Evolutionary conservation across 2,888 invertebrate genomes (phyloP), one percentile per base, ranked within the genome.

Genomic region (Drosophila emarginata): DNA sequence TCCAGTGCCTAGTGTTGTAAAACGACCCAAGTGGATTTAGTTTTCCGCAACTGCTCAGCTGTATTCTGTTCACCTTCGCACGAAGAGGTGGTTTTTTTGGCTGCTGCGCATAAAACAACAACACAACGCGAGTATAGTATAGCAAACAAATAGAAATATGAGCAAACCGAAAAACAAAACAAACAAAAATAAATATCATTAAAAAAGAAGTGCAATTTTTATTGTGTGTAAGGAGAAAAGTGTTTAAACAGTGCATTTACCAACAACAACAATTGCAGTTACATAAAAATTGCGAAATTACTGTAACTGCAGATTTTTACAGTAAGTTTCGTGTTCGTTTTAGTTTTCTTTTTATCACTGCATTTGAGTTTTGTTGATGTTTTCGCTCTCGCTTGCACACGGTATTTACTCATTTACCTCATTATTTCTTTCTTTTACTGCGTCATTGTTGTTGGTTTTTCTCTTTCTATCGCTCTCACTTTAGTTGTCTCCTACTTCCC

Each of bases 221-320:
- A 11, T 37, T 11, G 14, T 69, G 54, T 61, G 11, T 57, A 18
- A 63, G 56, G 28, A 52, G 32, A 52, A 32, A 54, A 54, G 54
- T 54, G 52, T 54, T 32, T n/a, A 21, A 21, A 9, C 7, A 60
- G 26, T 26, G 54, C 39, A 3, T 21, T 57, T 57, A 21, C 21
- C 18, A 18, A 54, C 12, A 6, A 15, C 3, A 11, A 23, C 62
- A 67, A 61, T 9, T 71, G 51, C 36, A 68, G 59, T 75, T 85
- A 81, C n/a, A 85, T 79, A 82, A 82, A 82, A 87, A 58, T 51
- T 51, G 39, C 5, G 2, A 28, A 72, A 79, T 45, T 45, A 45
- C 79, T 72, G 73, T 74, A 69, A 77, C 64, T 79, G 62, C 73
- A 70, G 15, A 72, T 36, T 61, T 85, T 85, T 75, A 82, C 82